These are phyloP conservation scores for Amphiprion ocellaris DNA, from an alignment of 2,113 vertebrate species.

Conservation along the genomic window DNA sequence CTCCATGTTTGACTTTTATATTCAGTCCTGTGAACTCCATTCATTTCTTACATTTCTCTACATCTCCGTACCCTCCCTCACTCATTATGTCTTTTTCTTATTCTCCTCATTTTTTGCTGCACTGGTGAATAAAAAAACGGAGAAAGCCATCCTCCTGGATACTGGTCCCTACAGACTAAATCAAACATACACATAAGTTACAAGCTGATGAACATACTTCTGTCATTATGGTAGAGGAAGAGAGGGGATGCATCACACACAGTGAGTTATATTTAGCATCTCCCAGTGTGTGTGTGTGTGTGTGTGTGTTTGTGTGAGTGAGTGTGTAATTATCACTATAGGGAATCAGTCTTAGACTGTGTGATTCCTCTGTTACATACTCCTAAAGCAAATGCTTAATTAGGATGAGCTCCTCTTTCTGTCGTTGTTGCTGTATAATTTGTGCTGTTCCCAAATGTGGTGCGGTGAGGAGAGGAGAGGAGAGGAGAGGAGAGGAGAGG, in stretches of 20 bases:
- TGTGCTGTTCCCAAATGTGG: not conserved
- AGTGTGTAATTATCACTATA: slow-evolving; percentile 73
- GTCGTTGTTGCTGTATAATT: slow-evolving; percentile 33
- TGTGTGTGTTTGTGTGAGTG: slow-evolving; percentile 15
- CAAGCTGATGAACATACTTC: slow-evolving; percentile 27
- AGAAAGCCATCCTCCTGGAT: slow-evolving; percentile 11
- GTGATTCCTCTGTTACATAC: slow-evolving; percentile 61
- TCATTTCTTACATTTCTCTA: not conserved
- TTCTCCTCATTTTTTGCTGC: not conserved
- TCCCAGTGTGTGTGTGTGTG: slow-evolving; percentile 43
- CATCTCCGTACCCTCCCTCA: not conserved
- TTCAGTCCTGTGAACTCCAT: not conserved
- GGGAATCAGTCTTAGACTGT: slow-evolving; percentile 61
- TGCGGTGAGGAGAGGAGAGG: not conserved
- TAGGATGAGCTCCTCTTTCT: slow-evolving; percentile 40
- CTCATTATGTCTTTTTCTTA: slow-evolving; percentile 8
- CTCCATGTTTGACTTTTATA: not conserved
- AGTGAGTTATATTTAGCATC: slow-evolving; percentile 62
- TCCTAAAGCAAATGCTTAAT: slow-evolving; percentile 71
- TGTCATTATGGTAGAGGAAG: slow-evolving; percentile 35
- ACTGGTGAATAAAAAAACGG: slow-evolving; percentile 5
- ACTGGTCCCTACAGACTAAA: slow-evolving; percentile 29
- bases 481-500: slow-evolving; percentile 13
- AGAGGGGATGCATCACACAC: slow-evolving; percentile 38
- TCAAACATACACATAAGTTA: slow-evolving; percentile 23